Conservation (phyloP, 2,113 vertebrate genomes). For the Nanorana parkeri region DNA sequence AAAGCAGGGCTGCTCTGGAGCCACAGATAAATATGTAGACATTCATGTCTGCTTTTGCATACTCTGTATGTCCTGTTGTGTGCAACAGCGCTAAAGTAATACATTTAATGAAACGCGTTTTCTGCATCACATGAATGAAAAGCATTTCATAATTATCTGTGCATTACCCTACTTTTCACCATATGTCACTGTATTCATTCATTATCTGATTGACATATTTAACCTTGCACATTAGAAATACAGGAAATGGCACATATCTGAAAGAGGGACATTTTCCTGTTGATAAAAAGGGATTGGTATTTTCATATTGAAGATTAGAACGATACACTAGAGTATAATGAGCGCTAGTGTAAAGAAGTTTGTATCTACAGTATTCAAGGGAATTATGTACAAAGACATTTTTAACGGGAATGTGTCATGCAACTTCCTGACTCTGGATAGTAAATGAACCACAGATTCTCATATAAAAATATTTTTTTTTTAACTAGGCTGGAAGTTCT, state of each 20-base stretch:
- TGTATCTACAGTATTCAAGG: background rate
- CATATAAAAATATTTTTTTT: slow-evolving; percentile 18
- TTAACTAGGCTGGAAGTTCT: slow-evolving; percentile 5
- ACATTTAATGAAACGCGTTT: slow-evolving; percentile 16
- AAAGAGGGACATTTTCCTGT: slow-evolving; percentile 1
- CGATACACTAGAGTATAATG: slow-evolving; percentile 4
- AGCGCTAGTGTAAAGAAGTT: slow-evolving; percentile 9
- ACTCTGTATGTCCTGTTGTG: background rate
- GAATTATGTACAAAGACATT: slow-evolving; percentile 16
- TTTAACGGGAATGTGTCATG: background rate
- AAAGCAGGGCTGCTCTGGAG: background rate
- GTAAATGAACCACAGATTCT: slow-evolving; percentile 9
- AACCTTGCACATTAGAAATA: slow-evolving; percentile 14
- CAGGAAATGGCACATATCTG: background rate
- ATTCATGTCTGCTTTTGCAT: background rate
- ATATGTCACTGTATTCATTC: slow-evolving; percentile 31
- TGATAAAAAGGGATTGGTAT: slow-evolving; percentile 6
- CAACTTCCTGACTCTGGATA: background rate
- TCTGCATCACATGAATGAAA: slow-evolving; percentile 6
- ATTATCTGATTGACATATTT: slow-evolving; percentile 34
- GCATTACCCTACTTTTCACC: slow-evolving; percentile 46
- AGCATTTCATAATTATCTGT: slow-evolving; percentile 36
- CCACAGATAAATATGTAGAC: too few relatives aligned
- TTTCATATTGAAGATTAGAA: background rate
- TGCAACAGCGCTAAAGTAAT: slow-evolving; percentile 11